A percentile compares a stretch with the other conserved stretches of the same genome.
These are phyloP conservation scores for Ophioderma brevispina DNA, from an alignment of 35 echinoderm and acorn worm species.

Conservation along the genomic window DNA sequence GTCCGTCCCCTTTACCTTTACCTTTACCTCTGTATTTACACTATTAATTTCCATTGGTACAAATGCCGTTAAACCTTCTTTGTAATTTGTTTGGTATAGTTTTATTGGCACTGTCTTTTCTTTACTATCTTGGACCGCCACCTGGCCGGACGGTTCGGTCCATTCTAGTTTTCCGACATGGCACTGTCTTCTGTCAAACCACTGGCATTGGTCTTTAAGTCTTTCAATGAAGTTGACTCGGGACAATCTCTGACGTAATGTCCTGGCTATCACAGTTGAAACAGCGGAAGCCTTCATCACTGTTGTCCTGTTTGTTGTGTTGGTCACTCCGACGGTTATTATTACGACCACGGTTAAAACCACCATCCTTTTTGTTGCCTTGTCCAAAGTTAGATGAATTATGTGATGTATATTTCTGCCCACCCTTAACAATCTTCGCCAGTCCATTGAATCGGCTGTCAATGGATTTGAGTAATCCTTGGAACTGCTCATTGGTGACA, in stretches of 20 bases:
- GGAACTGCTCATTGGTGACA: neutral
- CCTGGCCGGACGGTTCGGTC: conserved; percentile 19
- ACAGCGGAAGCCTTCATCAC: neutral
- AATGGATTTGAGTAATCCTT: neutral
- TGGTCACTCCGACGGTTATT: too few relatives aligned
- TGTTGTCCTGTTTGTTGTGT: neutral
- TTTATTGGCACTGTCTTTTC: neutral
- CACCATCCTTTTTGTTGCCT: neutral
- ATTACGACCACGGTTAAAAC: neutral
- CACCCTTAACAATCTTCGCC: neutral
- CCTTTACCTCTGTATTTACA: too few relatives aligned
- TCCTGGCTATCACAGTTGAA: conserved; percentile 22
- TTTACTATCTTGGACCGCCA: neutral
- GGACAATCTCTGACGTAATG: conserved; percentile 31
- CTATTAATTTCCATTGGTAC: too few relatives aligned
- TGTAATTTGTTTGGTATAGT: neutral
- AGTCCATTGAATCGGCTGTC: neutral
- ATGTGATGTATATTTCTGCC: neutral
- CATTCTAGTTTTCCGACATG: conserved; percentile 37
- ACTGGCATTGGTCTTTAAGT: neutral
- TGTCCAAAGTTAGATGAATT: neutral
- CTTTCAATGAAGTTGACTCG: neutral
- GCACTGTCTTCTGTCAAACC: too few relatives aligned
- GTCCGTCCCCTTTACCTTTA: too few relatives aligned
- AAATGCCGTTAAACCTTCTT: conserved; percentile 3